Evolutionary conservation across 2,113 vertebrate genomes (phyloP).

Genomic region (Oxyura jamaicensis): DNA sequence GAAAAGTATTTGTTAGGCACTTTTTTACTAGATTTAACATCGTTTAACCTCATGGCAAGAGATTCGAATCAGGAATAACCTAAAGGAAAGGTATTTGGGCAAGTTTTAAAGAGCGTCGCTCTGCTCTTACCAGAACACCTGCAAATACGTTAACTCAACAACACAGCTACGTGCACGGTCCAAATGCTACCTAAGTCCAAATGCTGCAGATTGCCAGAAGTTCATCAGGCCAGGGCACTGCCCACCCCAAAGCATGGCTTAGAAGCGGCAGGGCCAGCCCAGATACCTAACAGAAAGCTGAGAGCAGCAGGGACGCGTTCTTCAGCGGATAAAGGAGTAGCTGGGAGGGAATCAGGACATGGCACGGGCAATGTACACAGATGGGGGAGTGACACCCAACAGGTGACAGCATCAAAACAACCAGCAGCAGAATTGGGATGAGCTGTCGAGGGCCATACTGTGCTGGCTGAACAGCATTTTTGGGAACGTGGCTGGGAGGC

Average conservation of each 20-base stretch:
- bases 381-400: fast-evolving
- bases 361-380: not conserved
- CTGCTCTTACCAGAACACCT: not conserved
- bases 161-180: fast-evolving
- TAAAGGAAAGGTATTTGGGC: not conserved
- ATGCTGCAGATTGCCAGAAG: fast-evolving
- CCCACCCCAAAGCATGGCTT: fast-evolving
- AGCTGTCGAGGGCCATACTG: not conserved
- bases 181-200: no score
- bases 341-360: not conserved
- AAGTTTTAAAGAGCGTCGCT: not conserved
- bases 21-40: conserved; percentile 32
- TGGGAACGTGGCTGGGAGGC: fast-evolving
- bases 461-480: not conserved
- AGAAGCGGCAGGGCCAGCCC: not conserved
- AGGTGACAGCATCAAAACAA: not conserved
- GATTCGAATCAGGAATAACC: conserved; percentile 8
- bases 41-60: conserved; percentile 14
- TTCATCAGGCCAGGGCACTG: fast-evolving
- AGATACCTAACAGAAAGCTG: fast-evolving
- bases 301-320: not conserved
- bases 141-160: not conserved
- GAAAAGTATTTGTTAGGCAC: conserved; percentile 56
- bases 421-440: not conserved
- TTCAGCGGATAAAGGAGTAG: not conserved